Evolutionary conservation across 2,113 vertebrate genomes (phyloP), one percentile per base, ranked within the genome.

Genomic region (Engraulis encrasicolus): DNA sequence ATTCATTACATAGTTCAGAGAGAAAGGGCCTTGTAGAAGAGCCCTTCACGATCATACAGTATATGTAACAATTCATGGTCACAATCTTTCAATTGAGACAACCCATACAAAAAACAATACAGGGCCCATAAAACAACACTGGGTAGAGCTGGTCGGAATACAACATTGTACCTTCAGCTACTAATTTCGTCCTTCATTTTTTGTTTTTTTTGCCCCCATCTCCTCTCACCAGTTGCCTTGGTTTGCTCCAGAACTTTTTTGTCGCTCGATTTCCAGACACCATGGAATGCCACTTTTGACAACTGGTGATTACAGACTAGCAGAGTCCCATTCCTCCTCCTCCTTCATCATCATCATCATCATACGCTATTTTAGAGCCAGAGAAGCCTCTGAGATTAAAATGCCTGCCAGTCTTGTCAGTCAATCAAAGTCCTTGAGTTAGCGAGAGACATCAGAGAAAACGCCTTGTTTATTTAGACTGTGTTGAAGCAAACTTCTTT

Each of bases 61-160:
- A 34, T 36, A 34, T 34, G 66, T 74, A 74, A 74, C 66, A 74
- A 27, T 66, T 66, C 58, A 66, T 66, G 58, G 66, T 74, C 66
- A 74, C 58, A 66, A 23, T 66, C 58, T 66, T 23, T 54, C 4
- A 7, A 31, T 71, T 23, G 15, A 11, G 27, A 71, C 61, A 71
- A 27, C 27, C 27, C 27, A 34, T 14, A 27, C 2, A 31, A 74
- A 74, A n/a, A n/a, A n/a, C n/a, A n/a, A n/a, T n/a, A n/a, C n/a
- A n/a, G n/a, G n/a, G n/a, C n/a, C n/a, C n/a, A n/a, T n/a, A n/a
- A n/a, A 74, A 34, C 12, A 36, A 74, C 12, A 34, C 4, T 1
- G 31, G 66, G 23, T 17, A 54, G 12, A 74, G 66, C 31, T 34
- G 23, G 31, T 34, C 4, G 34, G 66, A 2, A 34, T 34, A 31